Conservation (phyloP, 2,113 vertebrate species). For the Calypte anna region DNA sequence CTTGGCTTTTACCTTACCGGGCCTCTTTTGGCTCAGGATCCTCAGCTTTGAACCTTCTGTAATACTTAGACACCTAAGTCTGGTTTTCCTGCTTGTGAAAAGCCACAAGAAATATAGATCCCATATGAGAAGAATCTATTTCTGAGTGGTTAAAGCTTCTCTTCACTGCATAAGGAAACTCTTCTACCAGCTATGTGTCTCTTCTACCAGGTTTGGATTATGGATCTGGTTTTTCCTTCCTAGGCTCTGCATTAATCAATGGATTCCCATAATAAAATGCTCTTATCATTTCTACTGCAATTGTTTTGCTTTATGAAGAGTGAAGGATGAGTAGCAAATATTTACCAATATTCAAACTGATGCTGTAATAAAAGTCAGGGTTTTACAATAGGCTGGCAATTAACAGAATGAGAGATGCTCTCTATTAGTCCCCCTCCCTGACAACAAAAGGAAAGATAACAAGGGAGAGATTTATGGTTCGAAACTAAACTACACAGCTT, state of each 20-base stretch:
- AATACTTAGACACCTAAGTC: not conserved
- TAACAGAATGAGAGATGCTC: too few species aligned
- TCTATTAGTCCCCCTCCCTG: too few species aligned
- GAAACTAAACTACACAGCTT: too few species aligned
- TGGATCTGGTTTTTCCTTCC: not conserved
- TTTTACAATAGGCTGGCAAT: too few species aligned
- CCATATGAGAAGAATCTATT: not conserved
- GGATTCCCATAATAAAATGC: not conserved
- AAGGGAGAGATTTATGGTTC: too few species aligned
- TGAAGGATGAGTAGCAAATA: not conserved
- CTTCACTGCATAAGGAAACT: not conserved
- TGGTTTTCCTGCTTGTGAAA: not conserved
- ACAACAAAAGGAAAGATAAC: too few species aligned
- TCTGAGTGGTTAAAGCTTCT: not conserved
- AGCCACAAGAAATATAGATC: not conserved
- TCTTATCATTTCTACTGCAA: not conserved
- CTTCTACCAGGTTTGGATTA: not conserved
- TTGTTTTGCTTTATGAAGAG: not conserved
- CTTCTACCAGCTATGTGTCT: not conserved
- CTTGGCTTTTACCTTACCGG: not conserved
- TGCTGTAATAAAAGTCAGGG: not conserved
- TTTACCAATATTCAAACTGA: not conserved
- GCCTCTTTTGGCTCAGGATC: not conserved
- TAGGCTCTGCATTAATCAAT: not conserved
- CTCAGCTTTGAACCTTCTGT: not conserved